These are phyloP conservation scores for Hippocampus mohnikei DNA, from an alignment of 2,113 vertebrate genomes.

Conservation along the genomic window DNA sequence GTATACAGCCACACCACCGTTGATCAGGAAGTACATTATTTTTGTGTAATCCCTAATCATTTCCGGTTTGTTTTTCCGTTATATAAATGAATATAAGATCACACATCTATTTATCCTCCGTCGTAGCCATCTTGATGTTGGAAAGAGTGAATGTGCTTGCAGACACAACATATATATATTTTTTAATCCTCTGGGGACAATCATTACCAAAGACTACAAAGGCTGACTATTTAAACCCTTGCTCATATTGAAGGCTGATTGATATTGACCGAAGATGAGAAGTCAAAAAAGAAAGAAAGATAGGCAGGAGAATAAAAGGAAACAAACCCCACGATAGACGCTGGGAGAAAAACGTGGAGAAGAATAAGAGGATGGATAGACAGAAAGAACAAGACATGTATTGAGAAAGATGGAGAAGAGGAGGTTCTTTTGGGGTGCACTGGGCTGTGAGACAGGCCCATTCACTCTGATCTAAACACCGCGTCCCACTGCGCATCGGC, in stretches of 20 bases:
- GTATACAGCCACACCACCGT: no score
- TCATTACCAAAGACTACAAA: constrained; percentile 66
- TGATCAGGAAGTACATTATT: no score
- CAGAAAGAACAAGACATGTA: constrained; percentile 41
- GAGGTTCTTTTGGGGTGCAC: constrained; percentile 71
- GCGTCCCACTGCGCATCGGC: constrained; percentile 73
- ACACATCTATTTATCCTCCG: not conserved
- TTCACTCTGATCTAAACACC: constrained; percentile 69
- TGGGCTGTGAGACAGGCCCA: constrained; percentile 75
- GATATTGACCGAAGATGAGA: constrained; percentile 40
- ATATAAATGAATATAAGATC: not conserved
- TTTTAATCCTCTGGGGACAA: constrained; percentile 53
- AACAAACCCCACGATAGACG: constrained; percentile 49
- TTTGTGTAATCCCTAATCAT: not conserved
- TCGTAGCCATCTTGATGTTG: constrained; percentile 5
- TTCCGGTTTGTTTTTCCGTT: no score
- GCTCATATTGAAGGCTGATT: constrained; percentile 56
- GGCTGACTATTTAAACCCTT: constrained; percentile 67
- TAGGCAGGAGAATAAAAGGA: constrained; percentile 26
- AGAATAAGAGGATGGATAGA: constrained; percentile 50
- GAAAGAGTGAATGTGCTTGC: constrained; percentile 9
- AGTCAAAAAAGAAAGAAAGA: constrained; percentile 38
- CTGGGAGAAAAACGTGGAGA: constrained; percentile 41
- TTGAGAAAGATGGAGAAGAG: constrained; percentile 50
- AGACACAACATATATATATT: constrained; percentile 25